Conservation (phyloP, 1,140 invertebrate species). For the Micrasema minimum region DNA sequence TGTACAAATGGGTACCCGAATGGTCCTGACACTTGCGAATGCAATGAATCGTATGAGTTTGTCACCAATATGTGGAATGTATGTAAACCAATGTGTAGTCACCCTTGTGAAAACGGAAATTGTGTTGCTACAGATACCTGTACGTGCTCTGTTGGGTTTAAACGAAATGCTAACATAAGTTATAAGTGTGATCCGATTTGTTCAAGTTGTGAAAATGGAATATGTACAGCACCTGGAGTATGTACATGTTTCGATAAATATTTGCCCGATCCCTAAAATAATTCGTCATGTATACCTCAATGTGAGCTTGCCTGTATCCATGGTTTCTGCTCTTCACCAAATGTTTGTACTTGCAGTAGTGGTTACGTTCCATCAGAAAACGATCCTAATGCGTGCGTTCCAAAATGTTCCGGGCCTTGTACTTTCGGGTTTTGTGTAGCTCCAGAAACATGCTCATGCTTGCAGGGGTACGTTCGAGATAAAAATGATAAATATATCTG, state of each 20-base stretch:
- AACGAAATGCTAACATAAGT: conserved; percentile 45
- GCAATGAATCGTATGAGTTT: conserved; percentile 66
- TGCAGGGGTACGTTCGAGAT: conserved; percentile 2
- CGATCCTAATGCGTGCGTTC: conserved; percentile 58
- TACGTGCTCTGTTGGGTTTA: conserved; percentile 54
- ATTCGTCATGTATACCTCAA: conserved; percentile 57
- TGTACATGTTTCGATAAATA: conserved; percentile 64
- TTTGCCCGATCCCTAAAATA: conserved; percentile 55
- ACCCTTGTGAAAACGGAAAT: conserved; percentile 57
- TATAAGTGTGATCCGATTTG: conserved; percentile 61
- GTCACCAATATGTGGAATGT: conserved; percentile 63
- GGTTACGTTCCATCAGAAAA: conserved; percentile 57
- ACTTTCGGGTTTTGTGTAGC: conserved; percentile 63
- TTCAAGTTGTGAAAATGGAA: conserved; percentile 64
- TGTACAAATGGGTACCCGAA: conserved; percentile 29
- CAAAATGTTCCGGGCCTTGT: conserved; percentile 60
- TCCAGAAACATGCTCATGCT: conserved; percentile 64
- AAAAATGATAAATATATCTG: conserved; percentile 26
- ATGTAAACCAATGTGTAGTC: conserved; percentile 59
- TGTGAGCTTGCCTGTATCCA: conserved; percentile 62
- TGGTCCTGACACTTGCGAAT: conserved; percentile 57
- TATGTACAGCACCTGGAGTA: conserved; percentile 62
- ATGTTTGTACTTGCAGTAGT: conserved; percentile 58
- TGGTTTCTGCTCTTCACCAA: conserved; percentile 60
- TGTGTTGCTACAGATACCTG: conserved; percentile 63